A percentile compares a stretch with the other conserved stretches of the same genome.
phyloP scores from a whole-genome alignment of 2,113 vertebrate species.

The Poicephalus meyeri region DNA sequence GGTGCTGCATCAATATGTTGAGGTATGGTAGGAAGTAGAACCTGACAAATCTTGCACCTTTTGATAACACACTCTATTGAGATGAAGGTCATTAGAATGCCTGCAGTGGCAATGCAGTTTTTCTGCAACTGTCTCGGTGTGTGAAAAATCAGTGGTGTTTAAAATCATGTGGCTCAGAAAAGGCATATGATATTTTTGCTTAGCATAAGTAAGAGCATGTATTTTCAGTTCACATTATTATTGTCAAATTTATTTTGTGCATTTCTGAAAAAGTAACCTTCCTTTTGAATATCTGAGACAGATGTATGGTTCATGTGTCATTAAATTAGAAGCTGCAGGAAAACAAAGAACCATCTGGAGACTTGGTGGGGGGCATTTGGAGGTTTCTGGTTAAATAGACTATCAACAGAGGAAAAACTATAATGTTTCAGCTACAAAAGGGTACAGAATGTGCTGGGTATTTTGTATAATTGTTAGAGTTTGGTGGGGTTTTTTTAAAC shows the following conservation, averaged over 20 bases:
- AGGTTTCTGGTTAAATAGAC: not conserved
- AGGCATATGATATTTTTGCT: not conserved
- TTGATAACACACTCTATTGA: not conserved
- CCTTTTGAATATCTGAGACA: not conserved
- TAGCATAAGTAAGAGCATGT: not conserved
- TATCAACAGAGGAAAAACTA: not conserved
- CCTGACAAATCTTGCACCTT: not conserved
- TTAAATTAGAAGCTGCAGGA: constrained; percentile 43
- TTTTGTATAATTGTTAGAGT: not conserved
- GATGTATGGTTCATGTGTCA: constrained; percentile 7
- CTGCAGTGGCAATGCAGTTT: constrained; percentile 18
- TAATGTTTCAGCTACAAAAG: not conserved
- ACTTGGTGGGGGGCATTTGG: not conserved
- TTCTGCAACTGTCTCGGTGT: not conserved
- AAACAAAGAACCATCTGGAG: constrained; percentile 63
- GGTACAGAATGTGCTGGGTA: not conserved
- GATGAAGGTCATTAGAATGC: constrained; percentile 9
- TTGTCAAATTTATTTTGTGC: not conserved
- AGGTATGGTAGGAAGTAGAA: not conserved
- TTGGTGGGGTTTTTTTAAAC: not conserved
- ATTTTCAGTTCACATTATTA: not conserved
- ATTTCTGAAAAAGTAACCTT: not conserved
- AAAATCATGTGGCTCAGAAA: not conserved
- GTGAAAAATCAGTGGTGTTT: not conserved
- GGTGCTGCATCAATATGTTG: not conserved